Percentiles rank a stretch among this genome's conserved stretches.
These are phyloP conservation scores for Entomyzon cyanotis DNA, from an alignment of 2,113 vertebrate species.

Conservation along the genomic window DNA sequence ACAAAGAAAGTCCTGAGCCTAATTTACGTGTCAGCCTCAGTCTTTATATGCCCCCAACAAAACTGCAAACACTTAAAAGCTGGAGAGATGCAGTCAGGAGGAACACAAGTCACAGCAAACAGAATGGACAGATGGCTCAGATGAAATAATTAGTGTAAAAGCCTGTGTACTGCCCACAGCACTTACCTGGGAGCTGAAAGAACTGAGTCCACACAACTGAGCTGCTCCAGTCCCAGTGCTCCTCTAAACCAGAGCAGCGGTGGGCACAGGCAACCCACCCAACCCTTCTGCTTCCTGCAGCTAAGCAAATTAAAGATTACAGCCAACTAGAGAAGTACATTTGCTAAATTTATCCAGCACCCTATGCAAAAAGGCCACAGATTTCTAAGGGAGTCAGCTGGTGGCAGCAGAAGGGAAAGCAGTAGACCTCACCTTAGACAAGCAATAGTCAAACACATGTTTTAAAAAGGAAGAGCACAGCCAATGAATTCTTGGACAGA, in stretches of 20 bases:
- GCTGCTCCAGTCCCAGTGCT: background rate
- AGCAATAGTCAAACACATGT: background rate
- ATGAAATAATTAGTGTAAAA: background rate
- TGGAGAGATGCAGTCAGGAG: background rate
- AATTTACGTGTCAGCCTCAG: background rate
- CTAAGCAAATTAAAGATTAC: background rate
- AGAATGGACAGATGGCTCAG: background rate
- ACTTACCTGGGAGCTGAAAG: background rate
- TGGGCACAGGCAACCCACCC: background rate
- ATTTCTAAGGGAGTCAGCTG: background rate
- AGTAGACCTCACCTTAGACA: background rate
- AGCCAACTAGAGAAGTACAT: background rate
- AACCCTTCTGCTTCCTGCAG: background rate
- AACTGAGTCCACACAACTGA: accelerated
- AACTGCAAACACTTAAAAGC: background rate
- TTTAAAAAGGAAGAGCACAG: background rate
- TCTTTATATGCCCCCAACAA: background rate
- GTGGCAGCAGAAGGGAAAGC: background rate
- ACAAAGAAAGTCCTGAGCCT: background rate
- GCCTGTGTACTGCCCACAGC: background rate
- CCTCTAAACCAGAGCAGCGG: accelerated
- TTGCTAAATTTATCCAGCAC: background rate
- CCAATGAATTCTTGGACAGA: background rate
- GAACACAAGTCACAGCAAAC: background rate
- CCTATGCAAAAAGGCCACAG: background rate